phyloP scores from a whole-genome alignment of 2,888 invertebrate species.

The Tryphoninae sp. region DNA sequence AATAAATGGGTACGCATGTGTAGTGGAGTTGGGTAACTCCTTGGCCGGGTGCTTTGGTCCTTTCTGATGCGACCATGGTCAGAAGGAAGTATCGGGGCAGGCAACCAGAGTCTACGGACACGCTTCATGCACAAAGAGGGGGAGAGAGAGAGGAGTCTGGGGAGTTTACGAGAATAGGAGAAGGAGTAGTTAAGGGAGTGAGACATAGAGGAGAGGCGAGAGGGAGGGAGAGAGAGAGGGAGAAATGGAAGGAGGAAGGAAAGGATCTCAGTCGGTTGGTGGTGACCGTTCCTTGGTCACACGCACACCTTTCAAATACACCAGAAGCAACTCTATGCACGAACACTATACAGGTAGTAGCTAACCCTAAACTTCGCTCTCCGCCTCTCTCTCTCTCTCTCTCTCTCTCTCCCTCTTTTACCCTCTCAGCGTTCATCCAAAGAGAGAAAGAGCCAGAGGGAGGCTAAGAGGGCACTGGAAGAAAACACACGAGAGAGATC shows the following conservation, averaged over 20 bases:
- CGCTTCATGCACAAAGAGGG: slow-evolving; percentile 49
- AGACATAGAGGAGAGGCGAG: slow-evolving; percentile 12
- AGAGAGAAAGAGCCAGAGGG: slow-evolving; percentile 65
- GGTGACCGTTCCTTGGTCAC: slow-evolving; percentile 53
- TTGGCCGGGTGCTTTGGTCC: slow-evolving; percentile 68
- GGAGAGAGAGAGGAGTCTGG: slow-evolving; percentile 58
- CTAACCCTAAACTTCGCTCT: slow-evolving; percentile 43
- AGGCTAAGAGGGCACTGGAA: slow-evolving; percentile 51
- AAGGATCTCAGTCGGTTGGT: slow-evolving; percentile 67
- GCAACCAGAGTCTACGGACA: slow-evolving; percentile 44
- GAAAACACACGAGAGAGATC: slow-evolving; percentile 51
- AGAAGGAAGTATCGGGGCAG: slow-evolving; percentile 46
- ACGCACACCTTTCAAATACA: slow-evolving; percentile 28
- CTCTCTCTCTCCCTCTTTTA: not conserved
- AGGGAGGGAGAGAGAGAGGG: slow-evolving; percentile 37
- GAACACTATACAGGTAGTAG: slow-evolving; percentile 27
- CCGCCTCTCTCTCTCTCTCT: not conserved
- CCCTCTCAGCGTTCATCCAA: not conserved
- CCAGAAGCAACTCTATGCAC: slow-evolving; percentile 10
- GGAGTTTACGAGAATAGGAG: slow-evolving; percentile 49
- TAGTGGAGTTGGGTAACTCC: slow-evolving; percentile 72
- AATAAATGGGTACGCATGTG: slow-evolving; percentile 72
- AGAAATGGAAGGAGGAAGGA: slow-evolving; percentile 50
- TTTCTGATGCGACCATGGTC: slow-evolving; percentile 47
- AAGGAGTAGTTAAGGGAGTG: slow-evolving; percentile 30